Base-by-base conservation (phyloP, 2,888 invertebrate genomes). In the Balanococcus diminutus region DNA sequence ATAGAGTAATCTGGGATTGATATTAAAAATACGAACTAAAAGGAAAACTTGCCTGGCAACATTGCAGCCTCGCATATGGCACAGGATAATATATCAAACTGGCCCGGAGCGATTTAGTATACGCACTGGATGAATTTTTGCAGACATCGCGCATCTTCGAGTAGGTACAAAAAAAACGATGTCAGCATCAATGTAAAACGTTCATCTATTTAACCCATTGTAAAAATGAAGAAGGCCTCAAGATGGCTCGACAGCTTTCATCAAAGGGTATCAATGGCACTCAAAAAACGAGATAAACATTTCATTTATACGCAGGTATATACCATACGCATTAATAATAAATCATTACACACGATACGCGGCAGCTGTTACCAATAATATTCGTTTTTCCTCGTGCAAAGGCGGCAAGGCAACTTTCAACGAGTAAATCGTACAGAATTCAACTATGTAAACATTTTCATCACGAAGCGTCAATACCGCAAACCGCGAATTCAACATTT, bases 401-500 rank as follows among this genome's bases (percentile, higher is more conserved):
- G 67, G 56, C 36, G 8, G 11, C 67, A 19, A 56, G 22, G 56
- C 56, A 19, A 19, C 28, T 67, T 67, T 16, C 25, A 67, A 67
- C 14, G 67, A 28, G 67, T 56, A 56, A 56, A 28, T 67, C 28
- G 28, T 3, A 28, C 14, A 9, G 28, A 67, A 67, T 67, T 67
- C 67, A 9, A 67, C 67, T 28, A 67, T 28, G 67, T 9, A 67
- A 67, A 67, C 67, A 67, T 67, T 67, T 67, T 67, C 28, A 67
- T 67, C 67, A 28, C 16, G 28, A 28, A 67, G 67, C 67, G 67
- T 67, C 28, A 67, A 67, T 67, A 67, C 67, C n/a, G 8, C 56
- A 28, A 31, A 56, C 56, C 67, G 67, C 28, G 67, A 67, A 67
- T 67, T 67, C 67, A 67, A 67, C 67, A 67, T 67, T 67, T 67